Percentiles rank a stretch among this genome's conserved stretches.
Evolutionary conservation across 1,140 invertebrate species (phyloP).

Genomic region (Heliconius hewitsoni): DNA sequence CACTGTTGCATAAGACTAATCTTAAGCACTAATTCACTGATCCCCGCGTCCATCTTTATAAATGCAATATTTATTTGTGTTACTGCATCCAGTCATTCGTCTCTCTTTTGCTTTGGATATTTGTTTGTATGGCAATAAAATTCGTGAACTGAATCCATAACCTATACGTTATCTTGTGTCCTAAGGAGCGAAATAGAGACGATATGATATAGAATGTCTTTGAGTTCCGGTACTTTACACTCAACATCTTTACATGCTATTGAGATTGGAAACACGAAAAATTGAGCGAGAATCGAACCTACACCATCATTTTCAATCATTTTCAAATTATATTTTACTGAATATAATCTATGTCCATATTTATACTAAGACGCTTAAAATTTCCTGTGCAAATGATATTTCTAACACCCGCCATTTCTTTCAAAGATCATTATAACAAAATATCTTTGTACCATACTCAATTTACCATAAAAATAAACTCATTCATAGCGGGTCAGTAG

Average conservation of each 20-base stretch:
- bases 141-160: conserved; percentile 23
- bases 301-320: too few relatives aligned
- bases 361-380: not conserved
- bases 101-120: conserved; percentile 13
- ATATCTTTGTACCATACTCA: conserved; percentile 7
- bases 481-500: conserved; percentile 52
- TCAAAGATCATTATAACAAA: not conserved
- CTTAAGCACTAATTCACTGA: not conserved
- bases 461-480: conserved; percentile 47
- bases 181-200: not conserved
- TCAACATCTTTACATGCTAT: not conserved
- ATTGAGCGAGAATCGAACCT: too few relatives aligned
- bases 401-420: not conserved
- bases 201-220: not conserved
- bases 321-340: too few relatives aligned
- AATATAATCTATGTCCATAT: too few relatives aligned
- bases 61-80: not conserved
- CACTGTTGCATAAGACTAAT: not conserved
- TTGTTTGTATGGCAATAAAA: conserved; percentile 29
- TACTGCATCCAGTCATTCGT: not conserved
- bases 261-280: too few relatives aligned
- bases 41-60: not conserved
- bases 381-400: not conserved
- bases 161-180: not conserved
- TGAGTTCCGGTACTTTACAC: not conserved